Evolutionary conservation across 1,140 invertebrate genomes (phyloP).

Genomic region (Chironomus tepperi): DNA sequence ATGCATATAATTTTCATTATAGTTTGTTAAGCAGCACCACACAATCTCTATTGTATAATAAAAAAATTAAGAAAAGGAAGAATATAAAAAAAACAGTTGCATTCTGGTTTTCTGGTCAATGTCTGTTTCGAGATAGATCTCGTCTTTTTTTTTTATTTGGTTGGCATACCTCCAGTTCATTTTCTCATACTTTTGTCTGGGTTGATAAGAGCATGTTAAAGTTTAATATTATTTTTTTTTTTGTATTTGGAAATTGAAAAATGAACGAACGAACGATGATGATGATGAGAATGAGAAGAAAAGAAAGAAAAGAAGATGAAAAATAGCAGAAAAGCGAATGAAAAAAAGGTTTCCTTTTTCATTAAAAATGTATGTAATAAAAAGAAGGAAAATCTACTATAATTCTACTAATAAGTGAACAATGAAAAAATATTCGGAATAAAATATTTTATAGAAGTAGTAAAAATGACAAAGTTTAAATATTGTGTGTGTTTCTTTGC

Average conservation of each 20-base stretch:
- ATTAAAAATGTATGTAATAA: no score
- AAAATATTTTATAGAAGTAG: no score
- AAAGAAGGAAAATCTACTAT: no score
- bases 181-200: constrained; percentile 12
- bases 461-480: no score
- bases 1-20: no score
- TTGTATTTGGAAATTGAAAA: constrained; percentile 9
- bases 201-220: constrained; percentile 7
- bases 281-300: constrained; percentile 24
- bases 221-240: constrained; percentile 12
- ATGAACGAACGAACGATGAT: background rate
- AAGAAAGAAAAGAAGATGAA: constrained; percentile 13
- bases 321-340: constrained; percentile 3
- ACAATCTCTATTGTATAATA: no score
- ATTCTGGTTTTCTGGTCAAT: background rate
- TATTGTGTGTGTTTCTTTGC: no score
- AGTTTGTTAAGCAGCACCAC: no score
- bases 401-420: no score
- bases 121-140: background rate
- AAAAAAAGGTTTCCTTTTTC: background rate
- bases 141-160: background rate
- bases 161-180: constrained; percentile 5
- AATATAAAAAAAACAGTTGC: constrained; percentile 12
- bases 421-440: no score
- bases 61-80: background rate